Percentiles rank a stretch among this genome's conserved stretches.
Evolutionary conservation across 2,888 invertebrate species (phyloP).

Genomic region (Ecliptopera silaceata): DNA sequence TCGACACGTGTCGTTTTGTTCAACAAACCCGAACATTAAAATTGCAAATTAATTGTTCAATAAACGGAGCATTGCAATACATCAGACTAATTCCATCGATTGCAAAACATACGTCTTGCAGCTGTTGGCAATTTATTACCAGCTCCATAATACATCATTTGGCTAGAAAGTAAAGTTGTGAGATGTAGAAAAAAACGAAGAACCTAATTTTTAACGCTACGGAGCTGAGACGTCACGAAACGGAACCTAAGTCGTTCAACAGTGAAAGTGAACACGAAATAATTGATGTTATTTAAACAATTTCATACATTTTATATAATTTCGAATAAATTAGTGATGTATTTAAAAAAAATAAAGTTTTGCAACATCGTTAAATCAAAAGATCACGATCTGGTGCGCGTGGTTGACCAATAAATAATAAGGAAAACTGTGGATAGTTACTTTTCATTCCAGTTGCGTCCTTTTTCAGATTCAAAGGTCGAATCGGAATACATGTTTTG

Average conservation of each 20-base stretch:
- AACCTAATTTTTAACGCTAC: conserved; percentile 57
- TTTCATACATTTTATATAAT: conserved; percentile 40
- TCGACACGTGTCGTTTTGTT: conserved; percentile 55
- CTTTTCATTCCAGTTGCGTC: conserved; percentile 64
- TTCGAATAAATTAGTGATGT: conserved; percentile 17
- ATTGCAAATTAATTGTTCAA: conserved; percentile 47
- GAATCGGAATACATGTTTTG: conserved; percentile 64
- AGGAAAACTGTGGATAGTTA: conserved; percentile 51
- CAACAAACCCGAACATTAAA: conserved; percentile 48
- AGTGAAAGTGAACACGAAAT: conserved; percentile 74
- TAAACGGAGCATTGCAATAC: conserved; percentile 41
- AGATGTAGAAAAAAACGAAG: conserved; percentile 49
- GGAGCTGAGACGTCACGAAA: conserved; percentile 62
- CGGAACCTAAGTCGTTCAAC: conserved; percentile 66
- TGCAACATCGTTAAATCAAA: conserved; percentile 13
- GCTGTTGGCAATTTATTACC: conserved; percentile 42
- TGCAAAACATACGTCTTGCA: conserved; percentile 30
- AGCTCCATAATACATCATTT: conserved; percentile 49
- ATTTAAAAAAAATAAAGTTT: conserved; percentile 10
- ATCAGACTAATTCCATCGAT: conserved; percentile 26
- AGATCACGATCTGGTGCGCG: conserved; percentile 18
- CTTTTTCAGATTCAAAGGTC: conserved; percentile 62
- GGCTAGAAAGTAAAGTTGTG: conserved; percentile 62
- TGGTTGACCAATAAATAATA: conserved; percentile 33
- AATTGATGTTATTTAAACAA: conserved; percentile 63